These are phyloP conservation scores for Papilio aristodemus DNA, from an alignment of 1,140 invertebrate genomes.

Conservation along the genomic window DNA sequence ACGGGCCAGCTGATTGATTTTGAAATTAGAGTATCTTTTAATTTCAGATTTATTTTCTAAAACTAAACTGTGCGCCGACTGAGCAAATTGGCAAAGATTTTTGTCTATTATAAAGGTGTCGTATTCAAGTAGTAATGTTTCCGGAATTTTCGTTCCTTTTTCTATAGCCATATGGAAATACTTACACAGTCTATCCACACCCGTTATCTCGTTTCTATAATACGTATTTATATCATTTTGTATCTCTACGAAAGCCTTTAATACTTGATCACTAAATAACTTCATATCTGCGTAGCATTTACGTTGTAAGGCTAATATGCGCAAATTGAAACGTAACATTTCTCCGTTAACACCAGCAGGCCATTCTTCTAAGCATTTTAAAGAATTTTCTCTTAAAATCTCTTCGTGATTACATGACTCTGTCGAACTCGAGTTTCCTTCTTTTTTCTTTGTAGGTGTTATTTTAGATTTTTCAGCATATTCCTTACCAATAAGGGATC, in stretches of 20 bases:
- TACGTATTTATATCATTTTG: constrained; percentile 75
- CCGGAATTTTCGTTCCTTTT: constrained; percentile 69
- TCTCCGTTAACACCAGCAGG: constrained; percentile 79
- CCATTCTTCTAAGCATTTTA: constrained; percentile 81
- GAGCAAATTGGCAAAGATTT: constrained; percentile 64
- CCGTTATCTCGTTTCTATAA: constrained; percentile 80
- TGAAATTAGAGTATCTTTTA: constrained; percentile 61
- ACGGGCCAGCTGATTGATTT: constrained; percentile 75
- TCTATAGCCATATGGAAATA: constrained; percentile 82
- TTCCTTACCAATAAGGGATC: constrained; percentile 61
- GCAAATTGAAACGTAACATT: constrained; percentile 71
- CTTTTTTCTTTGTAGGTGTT: constrained; percentile 58
- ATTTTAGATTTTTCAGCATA: constrained; percentile 66
- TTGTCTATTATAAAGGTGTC: constrained; percentile 74
- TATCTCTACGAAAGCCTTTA: constrained; percentile 68
- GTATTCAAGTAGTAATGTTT: constrained; percentile 72
- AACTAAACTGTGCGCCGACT: constrained; percentile 38
- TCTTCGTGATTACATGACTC: constrained; percentile 60
- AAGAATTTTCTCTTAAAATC: constrained; percentile 58
- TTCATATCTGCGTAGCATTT: constrained; percentile 71
- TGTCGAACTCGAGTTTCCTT: constrained; percentile 53
- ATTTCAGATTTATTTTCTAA: constrained; percentile 52
- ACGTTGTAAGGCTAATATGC: constrained; percentile 68
- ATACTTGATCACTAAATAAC: constrained; percentile 69
- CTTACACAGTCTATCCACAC: constrained; percentile 79